Base-by-base conservation (phyloP, 2,797 vertebrate species). In the Furcifer pardalis region DNA sequence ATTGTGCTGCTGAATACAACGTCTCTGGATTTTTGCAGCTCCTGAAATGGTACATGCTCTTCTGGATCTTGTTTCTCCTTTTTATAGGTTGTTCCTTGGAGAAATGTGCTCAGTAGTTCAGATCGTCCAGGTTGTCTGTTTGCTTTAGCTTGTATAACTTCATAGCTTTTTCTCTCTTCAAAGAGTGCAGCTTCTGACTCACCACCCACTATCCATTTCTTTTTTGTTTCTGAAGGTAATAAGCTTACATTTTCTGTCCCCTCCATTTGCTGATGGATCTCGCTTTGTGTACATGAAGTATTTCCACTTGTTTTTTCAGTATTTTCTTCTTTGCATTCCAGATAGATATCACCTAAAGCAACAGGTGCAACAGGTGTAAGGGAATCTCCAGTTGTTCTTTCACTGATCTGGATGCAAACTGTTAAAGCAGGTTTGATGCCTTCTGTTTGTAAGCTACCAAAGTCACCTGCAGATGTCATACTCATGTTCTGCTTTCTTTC, bases 61-160 rank as follows among this genome's bases (percentile, higher is more conserved):
- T n/a, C 46, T 27, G 63, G 62, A 79, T 74, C 62, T 9, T 63
- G 44, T 69, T 52, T 17, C 60, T 83, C 63, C n/a, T 76, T 76
- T 76, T 83, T 72, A 56, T 42, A 5, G 44, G 63, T 23, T 44
- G 12, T 76, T 83, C 49, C 71, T 35, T 82, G 68, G 71, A 88
- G 0, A 4, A 81, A 83, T 74, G 1, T 1, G 5, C 27, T 17
- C 1, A 66, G 73, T 5, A 13, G 63, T 77, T 87, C 30, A 30
- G 56, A 4, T 76, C 74, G 73, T 8, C 5, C 27, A 76, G 40
- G 5, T 19, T 76, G 71, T 63, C 73, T 75, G 30, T 63, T 68
- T 73, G 74, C 63, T 82, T 66, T 80, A 44, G n/a, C n/a, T 40
- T 56, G n/a, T 44, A 46, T 62, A 17, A n/a, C 6, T 17, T 63